phyloP scores from a whole-genome alignment of 2,797 vertebrate species.

The Gymnothorax javanicus region DNA sequence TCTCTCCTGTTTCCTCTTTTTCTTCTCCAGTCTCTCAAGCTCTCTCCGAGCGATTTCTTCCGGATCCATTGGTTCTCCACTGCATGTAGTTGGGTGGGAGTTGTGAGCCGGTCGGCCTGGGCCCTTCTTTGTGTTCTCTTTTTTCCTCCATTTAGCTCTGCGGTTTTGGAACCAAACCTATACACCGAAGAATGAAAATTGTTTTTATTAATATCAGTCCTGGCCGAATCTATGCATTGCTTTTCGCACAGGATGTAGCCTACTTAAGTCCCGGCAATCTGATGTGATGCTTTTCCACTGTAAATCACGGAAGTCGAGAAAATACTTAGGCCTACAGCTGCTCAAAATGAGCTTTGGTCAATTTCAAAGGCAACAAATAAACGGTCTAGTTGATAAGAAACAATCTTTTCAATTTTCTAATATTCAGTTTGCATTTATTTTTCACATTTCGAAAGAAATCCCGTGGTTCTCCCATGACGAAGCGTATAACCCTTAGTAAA shows the following conservation, averaged over 20 bases:
- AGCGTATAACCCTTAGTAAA: neutral
- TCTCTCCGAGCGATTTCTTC: constrained; percentile 95
- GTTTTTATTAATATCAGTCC: constrained; percentile 59
- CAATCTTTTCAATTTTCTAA: neutral
- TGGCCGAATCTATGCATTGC: constrained; percentile 28
- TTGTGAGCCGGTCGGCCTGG: constrained; percentile 95
- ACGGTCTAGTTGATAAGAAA: neutral
- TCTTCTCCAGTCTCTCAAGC: constrained; percentile 90
- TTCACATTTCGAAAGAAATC: neutral
- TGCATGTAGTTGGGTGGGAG: constrained; percentile 96
- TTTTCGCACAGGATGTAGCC: constrained; percentile 14
- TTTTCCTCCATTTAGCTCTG: constrained; percentile 97
- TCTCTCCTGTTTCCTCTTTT: constrained; percentile 91
- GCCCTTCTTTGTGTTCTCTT: constrained; percentile 98
- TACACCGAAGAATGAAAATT: constrained; percentile 68
- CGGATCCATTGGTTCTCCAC: constrained; percentile 96
- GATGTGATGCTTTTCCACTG: constrained; percentile 26
- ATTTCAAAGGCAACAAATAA: neutral
- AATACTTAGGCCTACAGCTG: neutral
- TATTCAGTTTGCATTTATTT: neutral
- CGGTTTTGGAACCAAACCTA: constrained; percentile 99
- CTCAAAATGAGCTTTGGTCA: constrained; percentile 19
- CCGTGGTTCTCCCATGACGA: neutral
- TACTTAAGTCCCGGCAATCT: constrained; percentile 23
- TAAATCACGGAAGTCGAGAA: constrained; percentile 1